Evolutionary conservation across 1,140 invertebrate species (phyloP), one percentile per base, ranked within the genome.

Genomic region (Papilio polytes): DNA sequence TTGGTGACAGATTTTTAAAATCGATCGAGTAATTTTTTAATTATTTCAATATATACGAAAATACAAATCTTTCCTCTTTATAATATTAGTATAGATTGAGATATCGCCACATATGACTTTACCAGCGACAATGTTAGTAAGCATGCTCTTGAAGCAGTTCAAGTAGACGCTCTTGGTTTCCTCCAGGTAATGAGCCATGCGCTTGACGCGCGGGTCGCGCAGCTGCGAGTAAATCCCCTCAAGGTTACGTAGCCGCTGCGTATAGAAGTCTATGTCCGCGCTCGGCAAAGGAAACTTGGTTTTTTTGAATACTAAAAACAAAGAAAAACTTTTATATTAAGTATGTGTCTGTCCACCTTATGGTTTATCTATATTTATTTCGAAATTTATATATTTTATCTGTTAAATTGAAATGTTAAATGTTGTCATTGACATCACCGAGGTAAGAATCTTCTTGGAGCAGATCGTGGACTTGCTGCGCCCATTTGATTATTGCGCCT

Each of bases 141-240:
- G 96, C 85, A 97, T 95, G 22, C 95, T 96, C 81, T 97, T 96
- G 89, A 98, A 98, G 66, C 96, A 96, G 63, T 95, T 94, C 44
- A 97, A 96, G 89, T 98, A 98, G 22, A 97, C 97, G 81, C 97
- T 98, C 48, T 96, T 94, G 1, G 96, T 97, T 80, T 96, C 93
- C 89, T 98, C 97, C 4, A 98, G 89, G 59, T 98, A 96, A 77
- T 96, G 95, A 1, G 97, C 97, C 96, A 99, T 98, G 84, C 97
- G 97, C 86, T 97, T 97, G 0, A 98, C 97, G 84, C 97, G 95
- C 9, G 97, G 96, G 89, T 98, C 97, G 48, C 96, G 94, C 73
- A 98, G 89, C 88, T 99, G 98, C 78, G 97, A 96, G 86, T 98
- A 98, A 82, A 99, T 97, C 66, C 97, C 97, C 91, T 98, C 97